Conservation (phyloP, 2,113 vertebrate genomes). For the Semnornis frantzii region DNA sequence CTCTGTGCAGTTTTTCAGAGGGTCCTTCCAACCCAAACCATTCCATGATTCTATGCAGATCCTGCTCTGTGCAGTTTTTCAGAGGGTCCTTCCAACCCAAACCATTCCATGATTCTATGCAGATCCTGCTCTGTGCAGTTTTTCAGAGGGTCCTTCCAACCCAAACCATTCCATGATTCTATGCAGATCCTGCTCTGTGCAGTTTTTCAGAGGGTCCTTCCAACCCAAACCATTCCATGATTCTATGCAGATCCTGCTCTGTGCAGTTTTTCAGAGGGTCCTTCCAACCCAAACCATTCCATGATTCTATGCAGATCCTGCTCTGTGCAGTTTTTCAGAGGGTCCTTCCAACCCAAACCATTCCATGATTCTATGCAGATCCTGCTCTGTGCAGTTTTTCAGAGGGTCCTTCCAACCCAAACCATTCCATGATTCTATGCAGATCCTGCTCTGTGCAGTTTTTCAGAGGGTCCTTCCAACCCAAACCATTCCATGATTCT, state of each 20-base stretch:
- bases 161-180: neutral
- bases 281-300: no score
- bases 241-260: neutral
- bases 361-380: neutral
- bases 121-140: neutral
- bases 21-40: no score
- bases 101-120: neutral
- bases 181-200: neutral
- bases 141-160: neutral
- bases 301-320: neutral
- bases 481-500: no score
- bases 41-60: neutral
- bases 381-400: neutral
- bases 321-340: neutral
- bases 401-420: no score
- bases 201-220: neutral
- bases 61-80: neutral
- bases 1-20: neutral
- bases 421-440: neutral
- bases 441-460: neutral
- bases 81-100: no score
- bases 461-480: neutral
- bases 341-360: no score
- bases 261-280: no score
- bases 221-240: no score